Percentiles rank a stretch among this genome's conserved stretches.
phyloP scores from a whole-genome alignment of 2,113 vertebrate species.

The Puntigrus tetrazona region DNA sequence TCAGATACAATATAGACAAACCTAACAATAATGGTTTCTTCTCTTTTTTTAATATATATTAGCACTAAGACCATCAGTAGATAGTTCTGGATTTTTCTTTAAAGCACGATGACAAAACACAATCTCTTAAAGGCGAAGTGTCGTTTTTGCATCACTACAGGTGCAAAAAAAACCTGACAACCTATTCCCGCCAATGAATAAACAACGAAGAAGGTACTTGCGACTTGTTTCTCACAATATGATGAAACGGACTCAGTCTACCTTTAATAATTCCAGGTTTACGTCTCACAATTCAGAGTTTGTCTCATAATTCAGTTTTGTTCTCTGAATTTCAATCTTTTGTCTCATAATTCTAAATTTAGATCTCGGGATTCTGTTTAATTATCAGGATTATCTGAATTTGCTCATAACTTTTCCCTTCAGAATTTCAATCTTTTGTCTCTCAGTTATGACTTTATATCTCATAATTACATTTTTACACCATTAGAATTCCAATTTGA shows the following conservation, averaged over 20 bases:
- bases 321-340: too few relatives aligned
- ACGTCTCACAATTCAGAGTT: too few relatives aligned
- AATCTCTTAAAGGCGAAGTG: background rate
- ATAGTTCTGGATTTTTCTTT: slow-evolving; percentile 12
- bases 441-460: too few relatives aligned
- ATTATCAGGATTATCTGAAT: too few relatives aligned
- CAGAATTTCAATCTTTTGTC: background rate
- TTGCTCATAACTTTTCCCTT: too few relatives aligned
- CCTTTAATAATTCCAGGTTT: too few relatives aligned
- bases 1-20: slow-evolving; percentile 36
- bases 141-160: background rate
- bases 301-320: too few relatives aligned
- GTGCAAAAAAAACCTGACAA: slow-evolving; percentile 4
- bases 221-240: background rate
- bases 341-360: too few relatives aligned
- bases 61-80: slow-evolving; percentile 39
- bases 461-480: too few relatives aligned
- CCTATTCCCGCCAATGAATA: background rate
- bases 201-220: background rate
- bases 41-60: background rate
- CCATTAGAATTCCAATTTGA: too few relatives aligned
- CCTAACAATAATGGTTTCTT: slow-evolving; percentile 4
- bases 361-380: background rate
- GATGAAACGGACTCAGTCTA: too few relatives aligned
- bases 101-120: slow-evolving; percentile 7